phyloP scores from a whole-genome alignment of 2,888 invertebrate species.

The Alsophila aescularia region DNA sequence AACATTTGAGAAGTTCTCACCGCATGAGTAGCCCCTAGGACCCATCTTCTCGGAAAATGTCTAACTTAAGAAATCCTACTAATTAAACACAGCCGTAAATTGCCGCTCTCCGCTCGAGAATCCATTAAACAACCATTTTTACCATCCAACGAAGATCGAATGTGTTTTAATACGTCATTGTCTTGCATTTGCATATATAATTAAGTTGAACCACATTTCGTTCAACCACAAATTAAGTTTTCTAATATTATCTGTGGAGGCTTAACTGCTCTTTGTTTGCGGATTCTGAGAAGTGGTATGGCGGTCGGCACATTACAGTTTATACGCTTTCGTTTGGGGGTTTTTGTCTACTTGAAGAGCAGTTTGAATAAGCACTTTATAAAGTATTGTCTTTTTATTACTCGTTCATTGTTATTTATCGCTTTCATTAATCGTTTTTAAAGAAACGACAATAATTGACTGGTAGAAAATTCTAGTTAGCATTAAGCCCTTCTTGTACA shows the following conservation, averaged over 20 bases:
- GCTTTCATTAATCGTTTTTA: too few relatives aligned
- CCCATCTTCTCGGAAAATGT: neutral
- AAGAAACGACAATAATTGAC: too few relatives aligned
- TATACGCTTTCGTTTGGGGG: neutral
- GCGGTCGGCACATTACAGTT: neutral
- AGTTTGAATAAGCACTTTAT: too few relatives aligned
- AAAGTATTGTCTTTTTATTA: too few relatives aligned
- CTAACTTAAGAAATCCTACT: neutral
- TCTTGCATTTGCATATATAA: slow-evolving; percentile 38
- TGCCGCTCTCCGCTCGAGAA: neutral
- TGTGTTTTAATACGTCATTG: slow-evolving; percentile 23
- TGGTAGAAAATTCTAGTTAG: too few relatives aligned
- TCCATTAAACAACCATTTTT: neutral
- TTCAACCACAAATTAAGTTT: slow-evolving; percentile 44
- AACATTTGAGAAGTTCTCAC: neutral
- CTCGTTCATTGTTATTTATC: too few relatives aligned
- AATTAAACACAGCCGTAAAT: neutral
- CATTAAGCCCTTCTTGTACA: too few relatives aligned
- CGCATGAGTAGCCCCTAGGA: neutral
- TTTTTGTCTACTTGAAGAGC: neutral
- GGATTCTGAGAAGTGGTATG: slow-evolving; percentile 28
- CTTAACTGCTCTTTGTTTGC: slow-evolving; percentile 35
- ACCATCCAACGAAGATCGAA: slow-evolving; percentile 3
- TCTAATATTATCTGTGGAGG: slow-evolving; percentile 37
- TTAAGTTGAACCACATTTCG: slow-evolving; percentile 35